Evolutionary conservation across 2,888 invertebrate genomes (phyloP), one percentile per base, ranked within the genome.

Genomic region (Dysmachus trigonus): DNA sequence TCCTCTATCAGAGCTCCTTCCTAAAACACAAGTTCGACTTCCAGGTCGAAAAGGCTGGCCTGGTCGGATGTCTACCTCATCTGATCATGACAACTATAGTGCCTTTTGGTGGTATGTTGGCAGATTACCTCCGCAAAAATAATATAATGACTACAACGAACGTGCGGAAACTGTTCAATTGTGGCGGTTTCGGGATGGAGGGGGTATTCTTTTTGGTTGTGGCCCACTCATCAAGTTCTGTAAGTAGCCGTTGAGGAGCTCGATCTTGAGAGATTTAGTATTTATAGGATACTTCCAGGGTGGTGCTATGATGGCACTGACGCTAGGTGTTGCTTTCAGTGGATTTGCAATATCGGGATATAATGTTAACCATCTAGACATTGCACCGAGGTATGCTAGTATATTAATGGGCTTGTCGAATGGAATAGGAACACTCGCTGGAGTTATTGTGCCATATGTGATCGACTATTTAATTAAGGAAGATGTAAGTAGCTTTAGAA

Each of bases 271-370:
- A 35, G 73, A 73, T 73, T 33, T 73, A 33, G 73, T 62, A 73
- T 35, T 73, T 73, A 73, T 33, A 73, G 31, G 15, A 73, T 5
- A 33, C 27, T 86, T 87, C 87, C 90, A 94, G 94, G 93, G 93
- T 87, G 93, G 95, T 85, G 95, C 99, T 3, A 97, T 98, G 87
- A 94, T 96, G 41, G 98, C 98, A 73, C 93, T 99, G 87, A 98
- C 98, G 0, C 94, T 98, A 51, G 99, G 99, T 3, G 99, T 99
- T 2, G 99, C 99, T 18, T 98, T 98, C 93, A 98, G 98, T 89
- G 99, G 99, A 0, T 99, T 99, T 91, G 99, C 99, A 73, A 99
- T 99, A 90, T 99, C 99, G 1, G 98, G 99, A 35, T 99, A 98
- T 93, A 99, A 99, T 91, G 99, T 99, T n/a, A 99, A 99, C 92